Percentiles rank a stretch among this genome's conserved stretches.
These are phyloP conservation scores for Cuniculus paca DNA, from an alignment of 2,797 vertebrate genomes.

Conservation along the genomic window DNA sequence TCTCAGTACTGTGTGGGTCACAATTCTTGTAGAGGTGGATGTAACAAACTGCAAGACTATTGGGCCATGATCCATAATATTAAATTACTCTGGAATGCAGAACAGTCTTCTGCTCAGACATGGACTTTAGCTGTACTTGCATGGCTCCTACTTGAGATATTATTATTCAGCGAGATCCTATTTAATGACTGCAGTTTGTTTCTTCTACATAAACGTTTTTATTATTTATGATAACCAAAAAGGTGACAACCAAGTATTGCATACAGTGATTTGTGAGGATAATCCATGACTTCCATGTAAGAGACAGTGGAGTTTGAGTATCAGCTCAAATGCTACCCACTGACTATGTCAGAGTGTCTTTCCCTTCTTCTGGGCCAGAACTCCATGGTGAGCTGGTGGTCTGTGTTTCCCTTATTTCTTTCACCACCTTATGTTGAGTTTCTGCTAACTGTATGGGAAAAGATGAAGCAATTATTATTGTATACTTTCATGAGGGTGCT, in stretches of 20 bases:
- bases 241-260: background rate
- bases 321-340: background rate
- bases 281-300: background rate
- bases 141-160: background rate
- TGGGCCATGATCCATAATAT: background rate
- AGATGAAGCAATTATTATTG: background rate
- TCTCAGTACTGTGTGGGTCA: background rate
- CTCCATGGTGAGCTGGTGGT: background rate
- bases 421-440: background rate
- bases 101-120: background rate
- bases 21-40: background rate
- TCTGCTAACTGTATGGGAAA: background rate
- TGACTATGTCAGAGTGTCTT: background rate
- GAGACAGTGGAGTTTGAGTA: background rate
- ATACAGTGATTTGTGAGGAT: background rate
- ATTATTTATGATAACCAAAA: background rate
- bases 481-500: background rate
- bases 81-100: background rate
- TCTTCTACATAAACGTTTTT: background rate
- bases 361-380: background rate
- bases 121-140: background rate
- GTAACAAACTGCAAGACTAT: background rate
- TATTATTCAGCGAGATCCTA: background rate
- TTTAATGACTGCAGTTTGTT: background rate
- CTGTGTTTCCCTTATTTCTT: background rate